phyloP scores from a whole-genome alignment of 2,888 invertebrate genomes.

The Gastracanthus pulcherrimus region DNA sequence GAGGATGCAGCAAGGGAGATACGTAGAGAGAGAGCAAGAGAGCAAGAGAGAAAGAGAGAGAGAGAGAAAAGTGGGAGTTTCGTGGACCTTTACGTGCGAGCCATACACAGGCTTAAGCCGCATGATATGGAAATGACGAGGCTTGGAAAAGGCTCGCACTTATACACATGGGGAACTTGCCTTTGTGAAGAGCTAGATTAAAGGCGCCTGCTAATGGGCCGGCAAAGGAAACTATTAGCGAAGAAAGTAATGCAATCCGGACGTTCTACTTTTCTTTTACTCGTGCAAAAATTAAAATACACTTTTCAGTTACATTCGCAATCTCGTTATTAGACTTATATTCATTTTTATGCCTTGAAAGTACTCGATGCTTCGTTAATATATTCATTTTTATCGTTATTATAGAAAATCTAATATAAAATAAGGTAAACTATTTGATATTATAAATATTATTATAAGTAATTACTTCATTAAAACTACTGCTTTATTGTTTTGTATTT shows the following conservation, averaged over 20 bases:
- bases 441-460: no score
- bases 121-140: slow-evolving; percentile 56
- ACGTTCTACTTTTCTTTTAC: slow-evolving; percentile 66
- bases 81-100: slow-evolving; percentile 18
- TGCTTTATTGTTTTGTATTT: no score
- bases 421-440: no score
- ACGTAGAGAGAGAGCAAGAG: background rate
- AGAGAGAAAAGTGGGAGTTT: slow-evolving; percentile 12
- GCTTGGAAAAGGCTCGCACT: slow-evolving; percentile 54
- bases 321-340: slow-evolving; percentile 27
- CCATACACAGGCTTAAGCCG: slow-evolving; percentile 26
- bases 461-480: no score
- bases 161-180: slow-evolving; percentile 49
- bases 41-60: slow-evolving; percentile 4
- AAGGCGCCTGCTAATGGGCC: slow-evolving; percentile 69
- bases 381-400: no score
- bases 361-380: no score
- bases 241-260: slow-evolving; percentile 65
- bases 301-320: slow-evolving; percentile 29
- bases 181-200: slow-evolving; percentile 63
- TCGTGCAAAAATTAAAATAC: slow-evolving; percentile 16
- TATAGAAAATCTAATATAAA: no score
- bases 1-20: slow-evolving; percentile 24
- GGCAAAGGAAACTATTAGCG: slow-evolving; percentile 73
- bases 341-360: background rate